Evolutionary conservation across 2,113 vertebrate genomes (phyloP).

Genomic region (Steatornis caripensis): DNA sequence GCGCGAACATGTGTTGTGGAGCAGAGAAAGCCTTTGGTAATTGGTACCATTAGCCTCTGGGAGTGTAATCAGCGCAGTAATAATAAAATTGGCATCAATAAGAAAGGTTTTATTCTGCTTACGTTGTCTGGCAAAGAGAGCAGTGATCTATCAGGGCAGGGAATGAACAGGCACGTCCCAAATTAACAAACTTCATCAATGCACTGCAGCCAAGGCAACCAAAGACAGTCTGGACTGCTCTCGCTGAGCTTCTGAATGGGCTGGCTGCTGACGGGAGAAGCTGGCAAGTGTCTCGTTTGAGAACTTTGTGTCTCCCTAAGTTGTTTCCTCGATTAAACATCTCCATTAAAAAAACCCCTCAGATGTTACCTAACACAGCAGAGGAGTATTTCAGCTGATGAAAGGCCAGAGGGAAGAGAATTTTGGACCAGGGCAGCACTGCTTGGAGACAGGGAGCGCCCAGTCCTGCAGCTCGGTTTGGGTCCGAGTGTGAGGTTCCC

Average conservation of each 20-base stretch:
- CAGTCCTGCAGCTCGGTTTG: not conserved
- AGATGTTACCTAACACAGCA: not conserved
- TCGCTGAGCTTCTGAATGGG: not conserved
- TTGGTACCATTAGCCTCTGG: slow-evolving; percentile 22
- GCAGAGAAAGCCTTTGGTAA: slow-evolving; percentile 32
- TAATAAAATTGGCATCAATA: slow-evolving; percentile 33
- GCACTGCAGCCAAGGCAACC: not conserved
- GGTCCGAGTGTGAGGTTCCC: not conserved
- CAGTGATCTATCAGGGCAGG: not conserved
- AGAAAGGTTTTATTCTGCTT: slow-evolving; percentile 27
- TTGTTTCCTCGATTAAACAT: not conserved
- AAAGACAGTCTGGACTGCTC: not conserved
- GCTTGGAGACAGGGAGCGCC: rapidly evolving
- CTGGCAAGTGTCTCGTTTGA: not conserved
- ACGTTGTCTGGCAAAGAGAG: slow-evolving; percentile 22
- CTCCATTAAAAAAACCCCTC: not conserved
- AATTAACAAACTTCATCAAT: slow-evolving; percentile 37
- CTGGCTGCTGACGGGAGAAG: not conserved
- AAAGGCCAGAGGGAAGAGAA: not conserved
- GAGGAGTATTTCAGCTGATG: not conserved
- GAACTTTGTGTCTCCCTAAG: not conserved
- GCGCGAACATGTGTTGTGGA: not conserved
- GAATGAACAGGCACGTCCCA: slow-evolving; percentile 22
- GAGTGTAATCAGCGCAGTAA: slow-evolving; percentile 9
- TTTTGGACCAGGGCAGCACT: not conserved